Evolutionary conservation across 1,140 invertebrate genomes (phyloP).

Genomic region (Drosophila bipectinata): DNA sequence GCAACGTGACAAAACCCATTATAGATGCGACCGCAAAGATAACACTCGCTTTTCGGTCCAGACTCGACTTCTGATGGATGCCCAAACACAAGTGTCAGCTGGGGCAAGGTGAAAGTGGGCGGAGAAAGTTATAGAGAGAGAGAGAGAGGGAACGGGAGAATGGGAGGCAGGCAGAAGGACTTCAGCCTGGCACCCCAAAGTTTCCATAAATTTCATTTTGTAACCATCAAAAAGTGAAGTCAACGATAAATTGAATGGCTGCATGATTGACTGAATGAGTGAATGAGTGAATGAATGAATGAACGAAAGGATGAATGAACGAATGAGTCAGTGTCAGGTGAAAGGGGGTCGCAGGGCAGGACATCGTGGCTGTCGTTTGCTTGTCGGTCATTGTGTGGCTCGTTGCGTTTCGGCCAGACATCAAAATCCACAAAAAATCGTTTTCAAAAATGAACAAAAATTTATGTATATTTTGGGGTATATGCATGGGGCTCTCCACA

Average conservation of each 20-base stretch:
- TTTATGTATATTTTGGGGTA: not conserved
- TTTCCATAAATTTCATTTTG: conserved; percentile 79
- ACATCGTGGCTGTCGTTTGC: conserved; percentile 41
- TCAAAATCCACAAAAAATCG: conserved; percentile 34
- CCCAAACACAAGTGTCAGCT: conserved; percentile 30
- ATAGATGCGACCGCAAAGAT: conserved; percentile 80
- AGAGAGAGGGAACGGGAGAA: too few relatives aligned
- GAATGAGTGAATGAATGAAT: conserved; percentile 31
- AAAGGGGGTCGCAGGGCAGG: not conserved
- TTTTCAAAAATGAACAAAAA: not conserved
- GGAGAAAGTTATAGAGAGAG: too few relatives aligned
- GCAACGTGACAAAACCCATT: conserved; percentile 81
- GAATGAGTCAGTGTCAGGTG: not conserved
- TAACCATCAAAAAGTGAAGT: conserved; percentile 79
- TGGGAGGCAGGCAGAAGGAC: too few relatives aligned
- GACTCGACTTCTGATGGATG: conserved; percentile 50
- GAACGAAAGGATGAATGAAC: not conserved
- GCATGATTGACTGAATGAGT: conserved; percentile 69
- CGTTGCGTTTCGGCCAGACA: conserved; percentile 57
- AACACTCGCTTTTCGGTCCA: conserved; percentile 59
- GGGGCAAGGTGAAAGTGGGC: not conserved
- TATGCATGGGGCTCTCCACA: not conserved
- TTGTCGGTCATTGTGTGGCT: conserved; percentile 67
- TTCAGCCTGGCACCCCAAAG: conserved; percentile 7
- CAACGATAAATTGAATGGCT: conserved; percentile 80